A percentile compares a stretch with the other conserved stretches of the same genome.
Conservation (phyloP, 2,888 invertebrate genomes). For the Syrphus vitripennis region DNA sequence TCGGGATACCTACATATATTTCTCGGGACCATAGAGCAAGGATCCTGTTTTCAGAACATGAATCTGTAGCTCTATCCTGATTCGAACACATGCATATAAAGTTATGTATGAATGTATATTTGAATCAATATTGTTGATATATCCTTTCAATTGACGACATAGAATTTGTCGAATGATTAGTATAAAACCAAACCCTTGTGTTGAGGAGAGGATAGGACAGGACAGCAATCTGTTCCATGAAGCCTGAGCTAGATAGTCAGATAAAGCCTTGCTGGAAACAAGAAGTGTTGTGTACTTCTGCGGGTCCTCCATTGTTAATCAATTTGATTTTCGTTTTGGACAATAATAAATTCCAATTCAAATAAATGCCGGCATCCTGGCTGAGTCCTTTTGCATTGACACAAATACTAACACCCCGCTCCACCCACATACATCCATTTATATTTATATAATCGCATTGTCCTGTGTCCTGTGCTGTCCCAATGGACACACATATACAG, state of each 20-base stretch:
- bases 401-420: not conserved
- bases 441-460: not conserved
- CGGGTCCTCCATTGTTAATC: constrained; percentile 65
- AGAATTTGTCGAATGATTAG: constrained; percentile 63
- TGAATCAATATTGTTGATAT: constrained; percentile 54
- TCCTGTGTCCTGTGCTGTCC: not conserved
- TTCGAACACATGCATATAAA: not conserved
- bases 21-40: not conserved
- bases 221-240: not conserved
- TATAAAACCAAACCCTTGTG: constrained; percentile 26
- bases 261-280: not conserved
- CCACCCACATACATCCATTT: not conserved
- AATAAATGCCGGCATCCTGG: constrained; percentile 36
- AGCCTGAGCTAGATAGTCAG: not conserved
- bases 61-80: not conserved
- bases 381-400: not conserved
- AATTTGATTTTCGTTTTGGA: constrained; percentile 65
- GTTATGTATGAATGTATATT: not conserved
- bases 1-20: not conserved
- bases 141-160: constrained; percentile 55
- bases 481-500: not conserved
- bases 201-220: not conserved
- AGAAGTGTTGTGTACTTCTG: constrained; percentile 46
- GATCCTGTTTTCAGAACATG: not conserved
- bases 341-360: constrained; percentile 61